Evolutionary conservation across 2,888 invertebrate genomes (phyloP).

Genomic region (Sinotaia quadrata): DNA sequence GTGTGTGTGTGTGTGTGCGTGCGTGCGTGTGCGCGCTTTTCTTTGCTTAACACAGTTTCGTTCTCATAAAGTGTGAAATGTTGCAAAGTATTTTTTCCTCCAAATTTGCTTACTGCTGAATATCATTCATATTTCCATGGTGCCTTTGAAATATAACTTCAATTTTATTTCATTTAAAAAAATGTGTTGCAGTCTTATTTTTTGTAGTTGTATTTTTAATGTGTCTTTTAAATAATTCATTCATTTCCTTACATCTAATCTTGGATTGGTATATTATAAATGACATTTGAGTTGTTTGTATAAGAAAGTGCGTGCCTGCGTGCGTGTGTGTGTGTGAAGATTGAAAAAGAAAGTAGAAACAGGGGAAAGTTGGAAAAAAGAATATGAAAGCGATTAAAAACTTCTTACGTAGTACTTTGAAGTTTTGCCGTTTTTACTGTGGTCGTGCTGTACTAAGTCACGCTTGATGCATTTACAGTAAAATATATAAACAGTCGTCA

Average conservation of each 20-base stretch:
- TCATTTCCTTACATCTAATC: neutral
- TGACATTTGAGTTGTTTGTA: neutral
- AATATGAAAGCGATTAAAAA: no score
- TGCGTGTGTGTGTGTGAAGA: slow-evolving; percentile 2
- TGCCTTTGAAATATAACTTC: no score
- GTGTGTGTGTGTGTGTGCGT: neutral
- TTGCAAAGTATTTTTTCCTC: no score
- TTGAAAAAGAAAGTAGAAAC: no score
- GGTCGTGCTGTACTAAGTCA: neutral
- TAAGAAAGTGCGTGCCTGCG: neutral
- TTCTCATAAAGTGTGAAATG: no score
- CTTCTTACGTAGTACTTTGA: no score
- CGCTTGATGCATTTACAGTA: neutral
- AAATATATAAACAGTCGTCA: neutral
- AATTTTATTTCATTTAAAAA: neutral
- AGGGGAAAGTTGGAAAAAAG: no score
- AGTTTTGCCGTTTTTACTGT: neutral
- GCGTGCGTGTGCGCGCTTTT: no score
- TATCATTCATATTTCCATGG: no score
- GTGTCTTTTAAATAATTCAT: neutral
- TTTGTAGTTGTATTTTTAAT: no score
- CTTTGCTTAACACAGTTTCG: no score
- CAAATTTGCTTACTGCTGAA: neutral
- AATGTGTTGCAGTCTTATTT: no score
- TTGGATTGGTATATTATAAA: neutral